Evolutionary conservation across 2,113 vertebrate species (phyloP).

Genomic region (Thoracochromis brauschi): DNA sequence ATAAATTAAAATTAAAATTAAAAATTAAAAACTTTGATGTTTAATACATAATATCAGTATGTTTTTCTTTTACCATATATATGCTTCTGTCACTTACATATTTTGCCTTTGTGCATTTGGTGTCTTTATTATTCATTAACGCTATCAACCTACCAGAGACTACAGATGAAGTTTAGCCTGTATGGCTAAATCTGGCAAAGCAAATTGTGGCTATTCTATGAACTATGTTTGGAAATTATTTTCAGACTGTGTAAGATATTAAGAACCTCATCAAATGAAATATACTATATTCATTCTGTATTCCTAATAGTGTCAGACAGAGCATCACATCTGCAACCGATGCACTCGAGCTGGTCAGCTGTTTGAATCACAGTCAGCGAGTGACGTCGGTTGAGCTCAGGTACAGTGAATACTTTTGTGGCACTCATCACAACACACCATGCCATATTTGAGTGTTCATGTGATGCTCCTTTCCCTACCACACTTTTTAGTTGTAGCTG

Average conservation of each 20-base stretch:
- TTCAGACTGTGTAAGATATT: background rate
- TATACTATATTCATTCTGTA: background rate
- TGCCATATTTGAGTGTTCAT: background rate
- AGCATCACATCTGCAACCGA: slow-evolving; percentile 26
- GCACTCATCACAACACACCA: background rate
- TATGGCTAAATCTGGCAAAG: background rate
- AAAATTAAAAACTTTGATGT: background rate
- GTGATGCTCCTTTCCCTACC: background rate
- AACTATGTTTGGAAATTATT: background rate
- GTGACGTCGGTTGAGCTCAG: slow-evolving; percentile 55
- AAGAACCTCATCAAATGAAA: background rate
- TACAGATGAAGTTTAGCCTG: background rate
- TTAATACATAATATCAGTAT: background rate
- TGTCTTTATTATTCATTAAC: background rate
- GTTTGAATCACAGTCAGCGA: slow-evolving; percentile 34
- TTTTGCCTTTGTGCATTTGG: background rate
- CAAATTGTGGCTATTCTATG: background rate
- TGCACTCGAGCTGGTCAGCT: slow-evolving; percentile 44
- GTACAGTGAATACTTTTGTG: background rate
- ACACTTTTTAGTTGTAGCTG: background rate
- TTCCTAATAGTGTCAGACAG: slow-evolving; percentile 21
- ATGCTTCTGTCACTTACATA: background rate
- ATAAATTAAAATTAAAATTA: background rate
- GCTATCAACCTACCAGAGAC: accelerated
- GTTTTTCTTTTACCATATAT: background rate